phyloP scores from a whole-genome alignment of 2,797 vertebrate species.

The Hemitrygon akajei region DNA sequence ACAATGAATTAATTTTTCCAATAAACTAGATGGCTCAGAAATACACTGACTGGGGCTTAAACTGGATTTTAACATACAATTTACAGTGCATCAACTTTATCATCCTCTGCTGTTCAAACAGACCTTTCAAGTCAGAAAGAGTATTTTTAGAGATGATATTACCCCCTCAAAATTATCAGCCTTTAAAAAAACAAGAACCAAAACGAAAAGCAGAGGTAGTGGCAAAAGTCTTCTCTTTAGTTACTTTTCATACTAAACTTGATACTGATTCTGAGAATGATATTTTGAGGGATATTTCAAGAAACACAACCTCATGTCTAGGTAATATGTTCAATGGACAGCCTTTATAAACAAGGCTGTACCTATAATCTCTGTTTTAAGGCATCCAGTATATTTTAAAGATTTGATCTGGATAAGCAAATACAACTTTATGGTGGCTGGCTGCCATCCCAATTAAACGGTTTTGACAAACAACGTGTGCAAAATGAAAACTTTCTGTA shows the following conservation, averaged over 20 bases:
- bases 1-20: not conserved
- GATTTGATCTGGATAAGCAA: not conserved
- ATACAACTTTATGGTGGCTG: not conserved
- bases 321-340: not conserved
- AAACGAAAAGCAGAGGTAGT: not conserved
- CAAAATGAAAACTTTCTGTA: not conserved
- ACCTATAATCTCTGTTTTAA: not conserved
- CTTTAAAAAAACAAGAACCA: not conserved
- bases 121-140: not conserved
- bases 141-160: too few relatives aligned
- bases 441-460: not conserved
- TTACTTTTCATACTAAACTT: not conserved
- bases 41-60: not conserved
- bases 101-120: not conserved
- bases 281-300: slow-evolving; percentile 1
- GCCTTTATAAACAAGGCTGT: not conserved
- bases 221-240: not conserved
- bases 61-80: not conserved
- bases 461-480: not conserved
- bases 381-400: not conserved
- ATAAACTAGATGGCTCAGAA: not conserved
- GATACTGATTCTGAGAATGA: not conserved
- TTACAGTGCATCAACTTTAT: not conserved
- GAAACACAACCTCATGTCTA: not conserved
- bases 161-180: not conserved